Evolutionary conservation across 2,797 vertebrate species (phyloP), one percentile per base, ranked within the genome.

Genomic region (Brachyrhaphis roseni): DNA sequence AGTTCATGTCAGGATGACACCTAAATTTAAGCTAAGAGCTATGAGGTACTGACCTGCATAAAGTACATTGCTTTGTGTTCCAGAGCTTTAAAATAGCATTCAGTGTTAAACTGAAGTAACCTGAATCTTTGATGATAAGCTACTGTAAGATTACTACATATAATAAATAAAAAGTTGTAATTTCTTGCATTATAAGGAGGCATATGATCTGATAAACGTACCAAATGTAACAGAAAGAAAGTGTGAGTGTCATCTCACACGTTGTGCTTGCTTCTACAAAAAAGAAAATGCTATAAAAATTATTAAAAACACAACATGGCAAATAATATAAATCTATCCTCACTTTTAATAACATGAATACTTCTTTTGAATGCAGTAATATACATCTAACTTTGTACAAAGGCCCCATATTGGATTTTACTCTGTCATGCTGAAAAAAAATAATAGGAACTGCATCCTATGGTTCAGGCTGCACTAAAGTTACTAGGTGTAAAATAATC

Each of bases 21-120:
- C 78, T 81, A 75, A 76, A 78, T 45, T 75, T 79, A 75, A 70
- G 79, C 71, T 23, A 39, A 66, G 18, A 3, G 34, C 8, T 46
- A 28, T 11, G 8, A 62, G 55, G 74, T 77, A 76, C 72, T 80
- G 86, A 64, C 72, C 74, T 75, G 78, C 53, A 81, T 77, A 76
- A 70, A 49, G 39, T 71, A 55, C 31, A 76, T 80, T 49, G 59
- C 18, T 51, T 66, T 49, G 31, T 76, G 59, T 49, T 66, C 46
- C 23, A 12, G 23, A 34, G 34, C 28, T 34, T 66, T 16, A 62
- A 31, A 7, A n/a, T 75, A 11, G 31, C 28, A 62, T 62, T 62
- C 20, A 28, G 55, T 57, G 51, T n/a, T 43, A 12, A 64, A 41
- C 75, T 34, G 55, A 31, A 20, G 26, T 34, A 45, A 55, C 55